phyloP scores from a whole-genome alignment of 2,888 invertebrate species.

The Bursaphelenchus okinawaensis region DNA sequence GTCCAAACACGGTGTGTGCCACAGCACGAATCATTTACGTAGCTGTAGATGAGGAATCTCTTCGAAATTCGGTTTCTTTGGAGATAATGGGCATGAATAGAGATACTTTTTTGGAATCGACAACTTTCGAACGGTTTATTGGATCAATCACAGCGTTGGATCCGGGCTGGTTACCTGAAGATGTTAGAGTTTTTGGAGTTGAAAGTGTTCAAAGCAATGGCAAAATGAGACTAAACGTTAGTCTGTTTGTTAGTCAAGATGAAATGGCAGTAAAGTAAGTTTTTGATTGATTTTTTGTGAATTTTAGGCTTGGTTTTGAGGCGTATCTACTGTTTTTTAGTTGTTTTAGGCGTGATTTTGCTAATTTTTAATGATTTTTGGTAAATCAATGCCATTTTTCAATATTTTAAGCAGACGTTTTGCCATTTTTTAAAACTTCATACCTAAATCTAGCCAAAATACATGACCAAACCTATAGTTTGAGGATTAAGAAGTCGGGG shows the following conservation, averaged over 20 bases:
- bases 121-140: conserved; percentile 43
- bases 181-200: conserved; percentile 30
- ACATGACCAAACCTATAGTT: too few species aligned
- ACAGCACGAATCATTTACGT: conserved; percentile 40
- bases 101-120: conserved; percentile 48
- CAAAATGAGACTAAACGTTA: conserved; percentile 22
- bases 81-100: conserved; percentile 31
- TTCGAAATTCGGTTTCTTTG: conserved; percentile 44
- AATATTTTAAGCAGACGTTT: too few species aligned
- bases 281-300: neutral
- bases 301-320: neutral
- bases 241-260: conserved; percentile 30
- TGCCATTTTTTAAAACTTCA: too few species aligned
- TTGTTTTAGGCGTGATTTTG: too few species aligned
- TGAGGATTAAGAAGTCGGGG: too few species aligned
- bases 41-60: conserved; percentile 32
- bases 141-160: conserved; percentile 23
- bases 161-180: conserved; percentile 27
- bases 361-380: too few species aligned
- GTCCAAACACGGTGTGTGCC: conserved; percentile 53
- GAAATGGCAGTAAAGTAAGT: conserved; percentile 27
- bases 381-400: too few species aligned
- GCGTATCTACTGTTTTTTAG: too few species aligned
- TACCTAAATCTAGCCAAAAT: too few species aligned
- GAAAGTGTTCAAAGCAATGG: conserved; percentile 11